Base-by-base conservation (phyloP, 2,797 vertebrate species). In the Halcyon badia region DNA sequence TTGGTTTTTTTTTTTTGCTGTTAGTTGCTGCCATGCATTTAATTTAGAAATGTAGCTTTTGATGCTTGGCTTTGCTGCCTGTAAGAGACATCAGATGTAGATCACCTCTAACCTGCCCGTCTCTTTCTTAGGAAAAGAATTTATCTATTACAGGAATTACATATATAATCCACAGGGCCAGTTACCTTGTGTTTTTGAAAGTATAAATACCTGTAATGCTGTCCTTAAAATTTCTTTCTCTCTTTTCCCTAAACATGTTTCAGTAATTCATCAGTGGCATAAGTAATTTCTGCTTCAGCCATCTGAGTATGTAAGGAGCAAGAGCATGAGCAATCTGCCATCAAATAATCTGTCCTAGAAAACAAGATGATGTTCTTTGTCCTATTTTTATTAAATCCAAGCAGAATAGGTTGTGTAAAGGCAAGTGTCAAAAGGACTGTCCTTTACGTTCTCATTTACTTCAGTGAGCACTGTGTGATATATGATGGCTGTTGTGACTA, bases 401-500 rank as follows among this genome's bases (percentile, higher is more conserved):
- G 28, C 19, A 48, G 31, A 87, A 71, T 5, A 73, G 19, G 2
- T 46, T 75, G 4, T 77, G 22, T 75, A 49, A 84, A 51, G 11
- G 19, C 14, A 37, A 9, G 9, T 48, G 19, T 75, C 51, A 46
- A 18, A 71, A 66, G 49, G 14, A 51, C 14, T 66, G 2, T 19
- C 4, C 46, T 87, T 85, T 69, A 31, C 15, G 3, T 61, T 87
- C 39, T 57, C 11, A 26, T 58, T 72, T 84, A 30, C 24, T 69
- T 78, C 1, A 33, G 13, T 69, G 58, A 82, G 26, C 19, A 17
- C 8, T 37, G 15, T 33, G 41, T 22, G 31, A 4, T 79, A 4
- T 79, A 9, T 4, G 0, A 1, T 58, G 28, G 16, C 6, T 79
- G 4, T 41, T 2, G 1, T n/a, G 44, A 49, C 28, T 39, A 0